Percentiles rank a stretch among this genome's conserved stretches.
Conservation (phyloP, 2,888 invertebrate genomes). For the Meandrusa payeni region DNA sequence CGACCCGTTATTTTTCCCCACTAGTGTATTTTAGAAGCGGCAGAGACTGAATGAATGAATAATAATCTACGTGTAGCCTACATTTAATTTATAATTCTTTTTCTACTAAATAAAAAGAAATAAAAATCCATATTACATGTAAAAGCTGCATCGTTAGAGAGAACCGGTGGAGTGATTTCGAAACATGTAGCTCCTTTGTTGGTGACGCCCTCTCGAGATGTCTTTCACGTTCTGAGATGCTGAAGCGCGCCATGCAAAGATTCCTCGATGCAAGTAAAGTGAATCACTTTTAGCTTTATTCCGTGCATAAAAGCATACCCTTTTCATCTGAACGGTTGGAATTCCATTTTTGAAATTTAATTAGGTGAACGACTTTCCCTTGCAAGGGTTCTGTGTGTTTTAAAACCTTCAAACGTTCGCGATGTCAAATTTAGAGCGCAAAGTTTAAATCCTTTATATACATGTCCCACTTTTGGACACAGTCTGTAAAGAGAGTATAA, state of each 20-base stretch:
- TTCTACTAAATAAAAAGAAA: no score
- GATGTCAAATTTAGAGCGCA: conserved; percentile 8
- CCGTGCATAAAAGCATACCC: conserved; percentile 12
- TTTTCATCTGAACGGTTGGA: conserved; percentile 11
- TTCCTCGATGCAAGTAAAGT: conserved; percentile 2
- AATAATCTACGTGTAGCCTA: no score
- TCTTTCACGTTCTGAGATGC: conserved; percentile 7
- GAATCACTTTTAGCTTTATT: conserved; percentile 18
- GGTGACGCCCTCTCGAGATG: conserved; percentile 1
- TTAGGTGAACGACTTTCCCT: conserved; percentile 18
- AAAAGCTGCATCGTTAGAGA: conserved; percentile 9
- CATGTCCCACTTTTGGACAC: no score
- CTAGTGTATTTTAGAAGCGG: no score
- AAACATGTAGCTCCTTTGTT: conserved; percentile 9
- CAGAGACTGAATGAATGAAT: no score
- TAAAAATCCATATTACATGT: no score
- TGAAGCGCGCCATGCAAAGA: conserved; percentile 1
- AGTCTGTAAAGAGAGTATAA: no score
- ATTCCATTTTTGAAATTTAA: conserved; percentile 22
- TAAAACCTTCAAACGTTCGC: conserved; percentile 3
- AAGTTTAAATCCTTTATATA: no score
- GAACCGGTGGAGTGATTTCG: background rate
- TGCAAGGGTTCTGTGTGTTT: conserved; percentile 3
- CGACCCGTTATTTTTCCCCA: no score
- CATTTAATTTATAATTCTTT: no score